These are phyloP conservation scores for Eulemur rubriventer DNA, from an alignment of 2,797 vertebrate species.

Conservation along the genomic window DNA sequence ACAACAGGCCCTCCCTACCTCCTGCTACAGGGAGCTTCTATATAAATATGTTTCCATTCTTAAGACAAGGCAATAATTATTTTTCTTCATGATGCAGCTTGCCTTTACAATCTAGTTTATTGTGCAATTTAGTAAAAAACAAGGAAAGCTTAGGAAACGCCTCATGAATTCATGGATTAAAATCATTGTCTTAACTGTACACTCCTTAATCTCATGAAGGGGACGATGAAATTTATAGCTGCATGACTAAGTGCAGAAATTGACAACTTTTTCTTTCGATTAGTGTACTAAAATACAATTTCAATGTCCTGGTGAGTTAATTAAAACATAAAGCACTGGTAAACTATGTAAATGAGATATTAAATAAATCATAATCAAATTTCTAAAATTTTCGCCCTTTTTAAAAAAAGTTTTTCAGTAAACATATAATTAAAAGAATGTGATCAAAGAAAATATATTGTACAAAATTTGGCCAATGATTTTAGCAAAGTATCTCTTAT, in stretches of 20 bases:
- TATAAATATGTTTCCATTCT: not conserved
- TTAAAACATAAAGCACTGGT: conserved; percentile 78
- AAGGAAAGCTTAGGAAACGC: conserved; percentile 62
- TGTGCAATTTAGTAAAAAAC: conserved; percentile 54
- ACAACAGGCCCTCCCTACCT: not conserved
- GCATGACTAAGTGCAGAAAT: conserved; percentile 77
- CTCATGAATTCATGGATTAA: conserved; percentile 74
- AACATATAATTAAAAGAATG: conserved; percentile 54
- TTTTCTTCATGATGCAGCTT: conserved; percentile 29
- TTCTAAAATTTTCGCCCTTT: conserved; percentile 66
- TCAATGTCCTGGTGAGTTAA: conserved; percentile 74
- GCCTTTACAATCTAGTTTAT: conserved; percentile 61
- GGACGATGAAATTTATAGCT: conserved; percentile 79
- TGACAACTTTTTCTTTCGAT: conserved; percentile 77
- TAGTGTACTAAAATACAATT: conserved; percentile 77
- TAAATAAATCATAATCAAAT: conserved; percentile 71
- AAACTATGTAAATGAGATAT: conserved; percentile 81
- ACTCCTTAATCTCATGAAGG: conserved; percentile 78
- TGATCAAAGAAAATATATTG: conserved; percentile 70
- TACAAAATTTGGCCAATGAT: not conserved
- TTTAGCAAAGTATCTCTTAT: conserved; percentile 49
- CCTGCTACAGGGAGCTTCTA: not conserved
- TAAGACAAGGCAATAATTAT: conserved; percentile 56
- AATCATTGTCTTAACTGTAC: conserved; percentile 78
- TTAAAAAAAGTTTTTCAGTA: conserved; percentile 72